These are phyloP conservation scores for Elgaria multicarinata DNA, from an alignment of 2,113 vertebrate genomes.

Conservation along the genomic window DNA sequence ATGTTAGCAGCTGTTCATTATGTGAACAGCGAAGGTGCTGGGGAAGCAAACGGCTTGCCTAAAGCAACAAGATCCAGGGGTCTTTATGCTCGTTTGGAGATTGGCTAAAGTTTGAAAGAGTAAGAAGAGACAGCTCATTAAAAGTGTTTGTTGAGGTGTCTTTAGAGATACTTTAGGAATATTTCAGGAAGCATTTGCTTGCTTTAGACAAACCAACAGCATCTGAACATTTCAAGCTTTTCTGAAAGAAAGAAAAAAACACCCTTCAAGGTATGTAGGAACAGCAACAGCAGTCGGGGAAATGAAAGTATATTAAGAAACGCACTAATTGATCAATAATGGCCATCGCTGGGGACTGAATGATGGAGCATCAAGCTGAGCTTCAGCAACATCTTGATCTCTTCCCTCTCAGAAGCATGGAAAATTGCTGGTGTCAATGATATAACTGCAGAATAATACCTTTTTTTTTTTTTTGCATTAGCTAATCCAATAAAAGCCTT, in stretches of 20 bases:
- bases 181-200: neutral
- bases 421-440: neutral
- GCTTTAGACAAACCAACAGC: fast-evolving
- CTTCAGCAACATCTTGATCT: fast-evolving
- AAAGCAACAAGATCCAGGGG: neutral
- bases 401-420: neutral
- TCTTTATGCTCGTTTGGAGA: neutral
- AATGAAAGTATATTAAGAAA: neutral
- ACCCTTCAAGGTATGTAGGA: neutral
- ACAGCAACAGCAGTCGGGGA: neutral
- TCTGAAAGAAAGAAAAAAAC: too few species aligned
- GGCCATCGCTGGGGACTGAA: neutral
- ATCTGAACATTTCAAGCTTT: neutral
- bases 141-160: neutral
- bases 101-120: conserved; percentile 13
- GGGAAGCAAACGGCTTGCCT: neutral
- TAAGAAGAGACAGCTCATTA: neutral
- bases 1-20: neutral
- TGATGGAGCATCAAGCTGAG: neutral
- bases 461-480: neutral
- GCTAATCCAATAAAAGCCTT: neutral
- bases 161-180: neutral
- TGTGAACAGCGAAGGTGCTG: neutral
- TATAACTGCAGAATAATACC: neutral
- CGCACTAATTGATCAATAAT: fast-evolving